Evolutionary conservation across 2,797 vertebrate species (phyloP).

Genomic region (Enteromius treurensis): DNA sequence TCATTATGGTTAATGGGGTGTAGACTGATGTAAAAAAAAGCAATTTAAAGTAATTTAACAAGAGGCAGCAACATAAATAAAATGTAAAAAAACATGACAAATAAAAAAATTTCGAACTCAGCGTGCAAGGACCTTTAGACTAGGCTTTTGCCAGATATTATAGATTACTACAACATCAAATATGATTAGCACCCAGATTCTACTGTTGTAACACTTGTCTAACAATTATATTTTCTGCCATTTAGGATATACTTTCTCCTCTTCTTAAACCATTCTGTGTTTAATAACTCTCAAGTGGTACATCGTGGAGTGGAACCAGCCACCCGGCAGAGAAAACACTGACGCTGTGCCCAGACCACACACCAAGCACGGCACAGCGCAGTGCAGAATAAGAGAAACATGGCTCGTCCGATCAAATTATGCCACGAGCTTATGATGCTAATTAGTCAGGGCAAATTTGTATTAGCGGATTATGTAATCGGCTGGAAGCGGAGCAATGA

Average conservation of each 20-base stretch:
- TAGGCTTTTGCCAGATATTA: background rate
- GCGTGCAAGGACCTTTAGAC: background rate
- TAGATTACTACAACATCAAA: constrained; percentile 57
- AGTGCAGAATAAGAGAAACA: constrained; percentile 66
- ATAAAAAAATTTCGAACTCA: too few relatives aligned
- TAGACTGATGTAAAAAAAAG: too few relatives aligned
- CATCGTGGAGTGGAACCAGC: background rate
- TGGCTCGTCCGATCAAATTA: constrained; percentile 78
- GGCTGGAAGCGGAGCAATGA: constrained; percentile 61
- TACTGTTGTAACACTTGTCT: constrained; percentile 8
- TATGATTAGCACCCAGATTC: constrained; percentile 60
- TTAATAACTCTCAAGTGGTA: background rate
- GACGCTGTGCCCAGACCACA: constrained; percentile 35
- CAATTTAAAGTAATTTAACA: too few relatives aligned
- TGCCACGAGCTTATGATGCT: constrained; percentile 77
- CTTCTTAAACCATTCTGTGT: background rate
- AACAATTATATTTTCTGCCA: background rate
- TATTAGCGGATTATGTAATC: constrained; percentile 82
- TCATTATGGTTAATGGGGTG: too few relatives aligned
- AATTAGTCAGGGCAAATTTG: constrained; percentile 84
- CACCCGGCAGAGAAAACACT: constrained; percentile 17
- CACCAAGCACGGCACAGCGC: constrained; percentile 55
- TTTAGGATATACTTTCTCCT: background rate
- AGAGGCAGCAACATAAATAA: too few relatives aligned
- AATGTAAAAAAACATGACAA: too few relatives aligned